Base-by-base conservation (phyloP, 1,140 invertebrate genomes). In the Drosophila arizonae region DNA sequence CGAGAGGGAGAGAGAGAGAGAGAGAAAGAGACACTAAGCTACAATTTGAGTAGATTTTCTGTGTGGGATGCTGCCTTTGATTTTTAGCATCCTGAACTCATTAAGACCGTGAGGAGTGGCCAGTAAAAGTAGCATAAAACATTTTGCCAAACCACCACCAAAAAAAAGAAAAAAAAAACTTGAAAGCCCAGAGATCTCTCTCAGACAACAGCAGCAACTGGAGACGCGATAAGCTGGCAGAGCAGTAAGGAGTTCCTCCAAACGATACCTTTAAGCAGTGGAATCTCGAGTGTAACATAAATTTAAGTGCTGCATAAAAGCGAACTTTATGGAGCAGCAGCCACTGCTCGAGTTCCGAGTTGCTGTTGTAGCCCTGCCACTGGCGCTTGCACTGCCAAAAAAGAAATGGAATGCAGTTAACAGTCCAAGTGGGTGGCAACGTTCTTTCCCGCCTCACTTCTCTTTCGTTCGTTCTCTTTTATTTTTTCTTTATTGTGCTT, bases 281-380 rank as follows among this genome's bases (percentile, higher is more conserved):
- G 73, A 88, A 87, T 88, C 84, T 88, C 85, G 73, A 72, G 85
- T 80, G 84, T 84, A 88, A 84, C 84, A 88, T 88, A 88, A 84
- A 88, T 88, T 89, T 88, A 84, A 88, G 80, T 88, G 85, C 85
- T 78, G 72, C 79, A 87, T 88, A 84, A 60, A 88, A 89, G 79
- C 80, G 74, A 61, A 62, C 80, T 88, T 88, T 88, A 89, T 89
- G 85, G 11, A 57, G 21, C n/a, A 57, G 36, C 33, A 33, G 33
- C 78, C 61, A 58, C 70, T 67, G 56, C 68, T 69, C 61, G 72
- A 60, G 58, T 68, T 62, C 11, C 8, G 9, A 36, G 43, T 11
- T 11, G 30, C 6, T 33, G 30, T 6, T 11, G 33, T 10, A 36
- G 0, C 30, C 4, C 17, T 17, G 51, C 24, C 52, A n/a, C 52